Evolutionary conservation across 2,888 invertebrate genomes (phyloP), one percentile per base, ranked within the genome.

Genomic region (Thumatha senex): DNA sequence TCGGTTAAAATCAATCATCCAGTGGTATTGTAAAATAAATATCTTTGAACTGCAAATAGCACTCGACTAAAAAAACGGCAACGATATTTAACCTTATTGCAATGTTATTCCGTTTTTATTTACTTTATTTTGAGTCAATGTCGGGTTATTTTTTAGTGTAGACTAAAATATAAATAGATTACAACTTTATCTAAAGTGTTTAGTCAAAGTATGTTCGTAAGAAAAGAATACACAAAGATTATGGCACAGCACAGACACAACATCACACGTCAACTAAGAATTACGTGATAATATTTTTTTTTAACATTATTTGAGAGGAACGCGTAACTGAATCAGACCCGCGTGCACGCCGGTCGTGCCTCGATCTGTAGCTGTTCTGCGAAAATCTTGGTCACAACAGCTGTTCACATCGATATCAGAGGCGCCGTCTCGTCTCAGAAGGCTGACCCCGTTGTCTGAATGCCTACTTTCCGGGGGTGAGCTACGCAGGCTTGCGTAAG

Each of bases 351-450:
- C 55, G 44, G 33, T 48, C 65, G 65, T 53, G 56, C 58, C 46
- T 42, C 52, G 60, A 50, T 63, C 58, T 57, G 52, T 45, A 14
- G 41, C 45, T 33, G 50, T 52, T 67, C 78, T 75, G 83, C 86
- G 85, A 74, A 85, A 78, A 79, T 79, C 76, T 78, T 24, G 78
- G 76, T 66, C 70, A 74, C 74, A 88, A 88, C 87, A 86, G 88
- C 86, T 86, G 87, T 81, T 84, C 74, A 71, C 79, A 84, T 89
- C 90, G 86, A 90, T 90, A 89, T 61, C 78, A 63, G 55, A 77
- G 90, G 90, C 90, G 90, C 75, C 90, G 84, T 75, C 83, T 81
- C 72, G 89, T 89, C 89, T 89, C 74, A 72, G 67, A 68, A 35
- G 68, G 71, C 70, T 84, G 88, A 88, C 89, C 89, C 76, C 86